Base-by-base conservation (phyloP, 2,888 invertebrate genomes). In the Strigamia crassipes region DNA sequence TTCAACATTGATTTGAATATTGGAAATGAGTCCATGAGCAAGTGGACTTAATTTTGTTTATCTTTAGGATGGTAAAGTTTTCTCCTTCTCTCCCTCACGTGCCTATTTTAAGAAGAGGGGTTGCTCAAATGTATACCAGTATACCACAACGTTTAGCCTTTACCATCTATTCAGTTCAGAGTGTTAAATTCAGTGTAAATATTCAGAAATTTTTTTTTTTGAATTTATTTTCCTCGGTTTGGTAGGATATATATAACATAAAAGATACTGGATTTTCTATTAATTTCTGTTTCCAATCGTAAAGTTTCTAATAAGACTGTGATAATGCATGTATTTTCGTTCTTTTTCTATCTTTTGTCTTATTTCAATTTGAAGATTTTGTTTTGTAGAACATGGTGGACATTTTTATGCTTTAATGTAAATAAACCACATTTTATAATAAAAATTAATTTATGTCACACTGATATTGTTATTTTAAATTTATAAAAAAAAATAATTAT, bases 91-190 rank as follows among this genome's bases (percentile, higher is more conserved):
- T 18, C 18, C 15, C 18, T 18, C 23, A 21, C 1, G 21, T 18
- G 61, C 10, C 61, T 61, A 61, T 61, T 61, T 61, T 61, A 61
- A 61, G 61, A 23, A 61, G 61, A 61, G 61, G 61, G 61, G 61
- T 61, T 61, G 61, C 61, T 61, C 61, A 61, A 61, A 61, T 61
- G 23, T 61, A 23, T 23, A 61, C 18, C 61, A 61, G 23, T 61
- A 23, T 23, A 61, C 18, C 61, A 61, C 23, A 61, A 61, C 15
- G 46, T 61, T 61, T 61, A 61, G 61, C 23, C 3, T 61, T 61
- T 61, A 10, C 6, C 51, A 15, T 18, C 18, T 18, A 10, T 13
- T 51, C 51, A 51, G 18, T 51, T 51, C n/a, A 51, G 51, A 0
- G 51, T 51, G 51, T 51, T 15, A 51, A 51, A 13, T 51, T 51